phyloP scores from a whole-genome alignment of 1,140 invertebrate genomes.

The Augochlora pura region DNA sequence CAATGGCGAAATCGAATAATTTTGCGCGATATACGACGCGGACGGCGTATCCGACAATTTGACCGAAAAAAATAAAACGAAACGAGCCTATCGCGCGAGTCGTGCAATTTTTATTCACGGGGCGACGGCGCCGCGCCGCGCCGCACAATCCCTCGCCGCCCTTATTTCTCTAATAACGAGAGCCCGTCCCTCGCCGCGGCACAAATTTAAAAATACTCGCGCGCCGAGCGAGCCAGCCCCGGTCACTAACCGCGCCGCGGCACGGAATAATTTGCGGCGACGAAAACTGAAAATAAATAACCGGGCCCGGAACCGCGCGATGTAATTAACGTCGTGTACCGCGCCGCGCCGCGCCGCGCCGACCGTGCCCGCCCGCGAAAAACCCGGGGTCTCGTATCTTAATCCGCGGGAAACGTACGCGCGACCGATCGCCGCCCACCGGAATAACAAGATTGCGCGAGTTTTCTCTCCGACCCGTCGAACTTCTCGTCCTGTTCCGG shows the following conservation, averaged over 20 bases:
- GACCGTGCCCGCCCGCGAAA: no score
- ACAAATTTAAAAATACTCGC: constrained; percentile 26
- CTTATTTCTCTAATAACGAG: constrained; percentile 25
- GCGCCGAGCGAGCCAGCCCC: background rate
- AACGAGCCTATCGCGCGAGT: background rate
- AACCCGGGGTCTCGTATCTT: background rate
- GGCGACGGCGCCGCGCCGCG: no score
- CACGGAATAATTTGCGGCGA: constrained; percentile 26
- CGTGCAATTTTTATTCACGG: background rate
- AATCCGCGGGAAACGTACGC: no score
- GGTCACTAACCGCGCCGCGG: background rate
- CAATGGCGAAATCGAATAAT: background rate
- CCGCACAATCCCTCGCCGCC: background rate
- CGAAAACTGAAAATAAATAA: constrained; percentile 20
- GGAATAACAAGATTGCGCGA: no score
- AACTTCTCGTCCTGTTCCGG: no score
- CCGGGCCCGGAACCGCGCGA: background rate
- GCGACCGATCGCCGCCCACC: background rate
- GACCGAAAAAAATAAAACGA: background rate
- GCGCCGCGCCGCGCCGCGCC: no score
- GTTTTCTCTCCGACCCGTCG: no score
- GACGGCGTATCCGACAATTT: background rate
- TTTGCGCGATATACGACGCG: background rate
- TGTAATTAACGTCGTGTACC: constrained; percentile 17
- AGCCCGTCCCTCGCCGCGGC: background rate